These are phyloP conservation scores for Phoronis australis DNA, from an alignment of 2,888 invertebrate genomes.

Conservation along the genomic window DNA sequence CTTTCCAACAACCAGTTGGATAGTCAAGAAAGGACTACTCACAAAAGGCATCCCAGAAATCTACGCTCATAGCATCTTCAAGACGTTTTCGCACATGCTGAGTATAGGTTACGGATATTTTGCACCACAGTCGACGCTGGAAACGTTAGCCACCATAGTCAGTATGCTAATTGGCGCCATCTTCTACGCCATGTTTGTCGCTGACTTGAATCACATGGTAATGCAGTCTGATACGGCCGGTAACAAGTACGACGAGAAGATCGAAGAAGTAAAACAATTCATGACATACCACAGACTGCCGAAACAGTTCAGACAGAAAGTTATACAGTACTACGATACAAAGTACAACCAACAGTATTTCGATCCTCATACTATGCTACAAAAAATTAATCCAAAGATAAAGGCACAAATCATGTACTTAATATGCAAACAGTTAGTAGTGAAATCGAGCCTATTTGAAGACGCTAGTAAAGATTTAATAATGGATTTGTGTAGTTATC, in stretches of 20 bases:
- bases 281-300: too few species aligned
- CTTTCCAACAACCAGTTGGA: constrained; percentile 12
- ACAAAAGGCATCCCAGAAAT: constrained; percentile 9
- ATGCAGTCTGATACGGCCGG: constrained; percentile 12
- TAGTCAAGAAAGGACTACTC: constrained; percentile 3
- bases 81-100: constrained; percentile 17
- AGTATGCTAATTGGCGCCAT: constrained; percentile 13
- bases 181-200: constrained; percentile 21
- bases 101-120: constrained; percentile 15
- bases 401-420: too few species aligned
- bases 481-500: too few species aligned
- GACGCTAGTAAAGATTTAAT: too few species aligned
- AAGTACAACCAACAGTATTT: too few species aligned
- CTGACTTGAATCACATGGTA: constrained; percentile 11
- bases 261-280: too few species aligned
- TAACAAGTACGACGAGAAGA: constrained; percentile 15
- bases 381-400: too few species aligned
- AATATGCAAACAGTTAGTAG: too few species aligned
- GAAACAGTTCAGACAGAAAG: too few species aligned
- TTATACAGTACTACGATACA: too few species aligned
- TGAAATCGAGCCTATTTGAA: too few species aligned
- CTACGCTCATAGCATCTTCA: constrained; percentile 15
- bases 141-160: constrained; percentile 12
- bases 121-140: constrained; percentile 5
- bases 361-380: too few species aligned